Conservation (phyloP, 2,113 vertebrate species). For the Epinephelus fuscoguttatus region DNA sequence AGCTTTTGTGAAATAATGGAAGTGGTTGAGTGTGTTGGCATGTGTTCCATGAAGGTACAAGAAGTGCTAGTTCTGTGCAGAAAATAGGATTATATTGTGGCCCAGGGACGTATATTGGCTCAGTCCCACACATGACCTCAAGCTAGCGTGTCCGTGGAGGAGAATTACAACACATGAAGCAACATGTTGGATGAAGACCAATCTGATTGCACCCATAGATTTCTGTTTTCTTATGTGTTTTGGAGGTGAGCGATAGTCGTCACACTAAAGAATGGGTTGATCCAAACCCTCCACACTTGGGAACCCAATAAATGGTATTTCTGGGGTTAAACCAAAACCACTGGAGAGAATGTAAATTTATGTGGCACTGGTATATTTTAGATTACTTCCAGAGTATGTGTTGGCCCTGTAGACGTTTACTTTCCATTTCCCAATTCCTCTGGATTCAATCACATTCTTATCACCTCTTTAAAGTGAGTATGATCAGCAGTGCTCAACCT, state of each 20-base stretch:
- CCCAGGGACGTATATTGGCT: slow-evolving; percentile 26
- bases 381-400: slow-evolving; percentile 20
- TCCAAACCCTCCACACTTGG: background rate
- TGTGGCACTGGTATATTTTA: background rate
- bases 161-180: background rate
- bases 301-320: background rate
- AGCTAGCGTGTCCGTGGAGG: background rate
- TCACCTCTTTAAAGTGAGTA: slow-evolving; percentile 36
- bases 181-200: background rate
- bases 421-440: slow-evolving; percentile 18
- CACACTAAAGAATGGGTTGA: background rate
- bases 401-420: background rate
- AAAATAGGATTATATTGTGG: slow-evolving; percentile 24
- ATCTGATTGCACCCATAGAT: background rate
- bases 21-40: background rate
- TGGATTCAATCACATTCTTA: slow-evolving; percentile 32
- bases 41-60: background rate
- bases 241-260: background rate
- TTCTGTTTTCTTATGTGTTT: background rate
- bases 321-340: background rate
- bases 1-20: background rate
- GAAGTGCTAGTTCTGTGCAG: background rate
- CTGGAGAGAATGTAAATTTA: background rate
- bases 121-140: background rate
- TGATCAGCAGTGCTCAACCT: background rate